Evolutionary conservation across 2,888 invertebrate genomes (phyloP), one percentile per base, ranked within the genome.

Genomic region (Rhamphomyia laevipes): DNA sequence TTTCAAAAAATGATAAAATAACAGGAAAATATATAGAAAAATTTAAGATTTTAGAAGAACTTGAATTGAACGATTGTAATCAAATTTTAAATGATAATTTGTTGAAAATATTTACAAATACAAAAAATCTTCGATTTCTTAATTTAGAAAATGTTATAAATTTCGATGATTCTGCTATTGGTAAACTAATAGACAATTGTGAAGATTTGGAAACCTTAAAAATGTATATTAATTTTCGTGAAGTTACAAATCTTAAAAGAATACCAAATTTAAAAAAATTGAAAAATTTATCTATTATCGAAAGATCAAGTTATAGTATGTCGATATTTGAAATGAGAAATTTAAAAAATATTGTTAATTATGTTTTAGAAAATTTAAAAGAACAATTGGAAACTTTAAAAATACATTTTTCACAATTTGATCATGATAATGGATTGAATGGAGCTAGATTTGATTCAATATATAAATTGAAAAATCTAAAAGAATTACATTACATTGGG

Each of bases 331-430:
- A 40, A 12, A 40, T 18, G 4, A 18, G 40, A 21, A 11, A 18
- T 40, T 40, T 40, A 16, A 17, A 18, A 18, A 40, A 40, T 18
- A 40, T 40, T 40, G 40, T 40, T 40, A 40, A 40, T 18, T 11
- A 18, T 40, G 2, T 40, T 18, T 40, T 40, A 40, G 18, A 21
- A 40, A 40, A 18, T 17, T 18, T 40, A 12, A 18, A 17, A 40
- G 6, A 40, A 1, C 40, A 40, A 40, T 40, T 40, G 15, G 18
- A 11, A 40, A 18, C 12, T 12, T 42, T 42, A 42, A 42, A 42
- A 42, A 42, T 42, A n/a, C 21, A 23, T 42, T 42, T 42, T 42
- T 23, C n/a, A 10, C 42, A 42, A 27, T 42, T 23, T 42, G 42
- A 42, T 42, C 42, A 42, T 27, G 42, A 42, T n/a, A 27, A 42